A percentile compares a stretch with the other conserved stretches of the same genome.
These are phyloP conservation scores for Antitype chi DNA, from an alignment of 2,888 invertebrate genomes.

Conservation along the genomic window DNA sequence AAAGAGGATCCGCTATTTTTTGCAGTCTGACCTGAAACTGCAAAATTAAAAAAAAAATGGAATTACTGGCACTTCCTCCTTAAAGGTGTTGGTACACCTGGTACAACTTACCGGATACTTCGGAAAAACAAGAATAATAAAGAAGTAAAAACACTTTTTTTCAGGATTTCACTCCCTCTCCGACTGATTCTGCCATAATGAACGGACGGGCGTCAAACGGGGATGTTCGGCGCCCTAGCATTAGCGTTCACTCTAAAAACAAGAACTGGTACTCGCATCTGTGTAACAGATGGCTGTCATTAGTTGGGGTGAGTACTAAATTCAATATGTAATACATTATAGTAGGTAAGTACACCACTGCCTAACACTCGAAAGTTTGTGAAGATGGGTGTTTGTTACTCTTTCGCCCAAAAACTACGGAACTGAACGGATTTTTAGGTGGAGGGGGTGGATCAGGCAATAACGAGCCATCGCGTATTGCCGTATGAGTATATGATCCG, in stretches of 20 bases:
- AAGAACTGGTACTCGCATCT: constrained; percentile 98
- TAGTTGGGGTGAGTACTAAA: constrained; percentile 94
- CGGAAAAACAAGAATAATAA: neutral
- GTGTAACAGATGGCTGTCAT: constrained; percentile 98
- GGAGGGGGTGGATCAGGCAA: no score
- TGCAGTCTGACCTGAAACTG: no score
- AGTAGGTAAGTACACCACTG: neutral
- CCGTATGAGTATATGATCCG: no score
- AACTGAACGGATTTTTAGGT: no score
- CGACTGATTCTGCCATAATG: constrained; percentile 85
- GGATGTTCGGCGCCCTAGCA: constrained; percentile 87
- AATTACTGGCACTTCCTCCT: no score
- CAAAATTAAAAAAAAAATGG: no score
- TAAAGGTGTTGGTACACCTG: no score
- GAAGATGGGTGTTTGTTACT: no score
- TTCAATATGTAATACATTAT: constrained; percentile 25
- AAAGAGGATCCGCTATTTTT: no score
- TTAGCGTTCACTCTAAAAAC: constrained; percentile 96
- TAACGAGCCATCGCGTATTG: no score
- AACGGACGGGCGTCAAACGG: constrained; percentile 82
- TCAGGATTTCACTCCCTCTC: constrained; percentile 88
- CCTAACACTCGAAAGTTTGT: no score
- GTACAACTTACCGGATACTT: neutral
- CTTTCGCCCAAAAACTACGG: no score
- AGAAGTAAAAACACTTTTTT: constrained; percentile 4